Conservation (phyloP, 1,140 invertebrate genomes). For the Asbolus verrucosus region DNA sequence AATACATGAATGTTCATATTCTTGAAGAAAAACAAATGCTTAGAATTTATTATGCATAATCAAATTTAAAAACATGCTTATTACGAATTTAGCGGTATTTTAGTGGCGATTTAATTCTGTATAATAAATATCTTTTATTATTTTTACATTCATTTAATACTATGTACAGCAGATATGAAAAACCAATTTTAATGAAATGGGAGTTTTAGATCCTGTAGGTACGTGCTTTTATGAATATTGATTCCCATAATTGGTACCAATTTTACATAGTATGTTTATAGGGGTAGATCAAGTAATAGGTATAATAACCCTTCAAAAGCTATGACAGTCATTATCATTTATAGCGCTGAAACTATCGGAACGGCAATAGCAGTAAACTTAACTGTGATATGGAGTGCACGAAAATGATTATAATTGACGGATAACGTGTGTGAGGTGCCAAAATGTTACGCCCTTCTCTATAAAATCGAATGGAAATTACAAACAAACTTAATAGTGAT, state of each 20-base stretch:
- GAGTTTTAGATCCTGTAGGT: no score
- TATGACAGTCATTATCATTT: constrained; percentile 30
- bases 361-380: constrained; percentile 16
- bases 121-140: no score
- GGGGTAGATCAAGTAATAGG: constrained; percentile 8
- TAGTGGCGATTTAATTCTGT: no score
- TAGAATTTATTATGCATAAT: no score
- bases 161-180: no score
- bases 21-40: no score
- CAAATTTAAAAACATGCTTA: no score
- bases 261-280: constrained; percentile 1
- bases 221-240: no score
- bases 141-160: no score
- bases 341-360: constrained; percentile 25
- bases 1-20: no score
- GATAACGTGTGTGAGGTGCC: constrained; percentile 24
- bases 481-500: constrained; percentile 28
- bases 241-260: neutral
- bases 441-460: constrained; percentile 17
- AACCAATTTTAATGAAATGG: no score
- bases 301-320: constrained; percentile 36
- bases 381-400: constrained; percentile 18
- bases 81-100: no score
- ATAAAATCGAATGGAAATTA: constrained; percentile 28
- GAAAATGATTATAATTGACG: constrained; percentile 36